Base-by-base conservation (phyloP, 2,797 vertebrate species). In the Hippoglossus hippoglossus region DNA sequence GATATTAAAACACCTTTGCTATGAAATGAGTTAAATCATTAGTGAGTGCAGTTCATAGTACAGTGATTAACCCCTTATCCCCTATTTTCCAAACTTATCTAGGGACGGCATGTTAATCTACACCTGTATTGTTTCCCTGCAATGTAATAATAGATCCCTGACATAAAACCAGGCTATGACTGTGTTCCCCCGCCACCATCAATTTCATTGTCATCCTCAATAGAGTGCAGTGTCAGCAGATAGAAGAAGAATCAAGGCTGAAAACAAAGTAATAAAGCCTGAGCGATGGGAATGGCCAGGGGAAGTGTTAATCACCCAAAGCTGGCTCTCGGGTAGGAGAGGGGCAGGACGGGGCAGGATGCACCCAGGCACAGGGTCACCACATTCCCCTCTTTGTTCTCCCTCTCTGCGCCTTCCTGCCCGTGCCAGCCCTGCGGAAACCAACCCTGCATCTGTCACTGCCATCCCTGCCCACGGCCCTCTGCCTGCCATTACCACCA, bases 251-350 rank as follows among this genome's bases (percentile, higher is more conserved):
- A 90, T 92, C 84, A 75, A 81, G 77, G 81, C 79, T 82, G 80
- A 92, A 94, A 94, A 95, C 93, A 94, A 85, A 87, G 89, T 91
- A 89, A 94, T 94, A 94, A 95, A 94, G 88, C 52, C 74, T 80
- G 83, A 87, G 82, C 81, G 87, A 83, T 86, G 93, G 73, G 87
- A 87, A 87, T 68, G 61, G 77, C 72, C 74, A 58, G 63, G 91
- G 94, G 93, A 94, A 90, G 87, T 81, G 91, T 94, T 92, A 90
- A 93, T 94, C 92, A 92, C 89, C 79, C 71, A 21, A 59, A 13
- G n/a, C 72, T 64, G 65, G 65, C 76, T 81, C 62, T 59, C 21
- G 67, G 72, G 72, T 28, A 72, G 66, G 58, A 87, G 86, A 61
- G 61, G 72, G 73, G 34, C 83, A 91, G 90, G 87, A 93, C 71